These are phyloP conservation scores for Burhinus oedicnemus DNA, from an alignment of 2,113 vertebrate species.

Conservation along the genomic window DNA sequence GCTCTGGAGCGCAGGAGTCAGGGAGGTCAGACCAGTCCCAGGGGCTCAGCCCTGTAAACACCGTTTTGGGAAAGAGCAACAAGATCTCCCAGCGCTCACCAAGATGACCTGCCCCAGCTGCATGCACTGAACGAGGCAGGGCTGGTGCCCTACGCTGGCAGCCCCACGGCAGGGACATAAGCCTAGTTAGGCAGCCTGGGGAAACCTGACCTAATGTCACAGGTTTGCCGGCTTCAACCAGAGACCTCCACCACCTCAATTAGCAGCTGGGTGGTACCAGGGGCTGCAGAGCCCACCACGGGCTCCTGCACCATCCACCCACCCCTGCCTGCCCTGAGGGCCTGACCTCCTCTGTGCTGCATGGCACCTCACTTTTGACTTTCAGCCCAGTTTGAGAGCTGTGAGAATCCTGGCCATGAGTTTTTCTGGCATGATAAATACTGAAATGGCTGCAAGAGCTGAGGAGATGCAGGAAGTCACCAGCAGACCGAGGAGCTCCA, in stretches of 20 bases:
- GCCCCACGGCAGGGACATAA: accelerated
- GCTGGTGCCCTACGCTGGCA: not conserved
- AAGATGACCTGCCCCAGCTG: accelerated
- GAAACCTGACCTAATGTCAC: not conserved
- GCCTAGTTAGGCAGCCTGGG: not conserved
- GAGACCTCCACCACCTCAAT: not conserved
- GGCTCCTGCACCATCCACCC: not conserved
- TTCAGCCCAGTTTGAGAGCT: not conserved
- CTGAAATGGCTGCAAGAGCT: not conserved
- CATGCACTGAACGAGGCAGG: not conserved
- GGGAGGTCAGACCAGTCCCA: constrained; percentile 18
- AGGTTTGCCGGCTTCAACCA: not conserved
- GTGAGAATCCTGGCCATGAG: not conserved
- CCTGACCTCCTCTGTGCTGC: not conserved
- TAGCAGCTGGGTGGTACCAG: not conserved
- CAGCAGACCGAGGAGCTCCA: not conserved
- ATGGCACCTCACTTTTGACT: not conserved
- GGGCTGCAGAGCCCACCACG: not conserved
- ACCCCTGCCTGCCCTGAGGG: not conserved
- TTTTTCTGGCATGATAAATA: not conserved
- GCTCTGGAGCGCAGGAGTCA: not conserved
- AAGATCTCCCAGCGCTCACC: not conserved
- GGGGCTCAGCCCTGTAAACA: not conserved
- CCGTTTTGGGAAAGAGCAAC: not conserved
- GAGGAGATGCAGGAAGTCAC: not conserved